phyloP scores from a whole-genome alignment of 2,113 vertebrate species.

The Nothobranchius kuhntae region DNA sequence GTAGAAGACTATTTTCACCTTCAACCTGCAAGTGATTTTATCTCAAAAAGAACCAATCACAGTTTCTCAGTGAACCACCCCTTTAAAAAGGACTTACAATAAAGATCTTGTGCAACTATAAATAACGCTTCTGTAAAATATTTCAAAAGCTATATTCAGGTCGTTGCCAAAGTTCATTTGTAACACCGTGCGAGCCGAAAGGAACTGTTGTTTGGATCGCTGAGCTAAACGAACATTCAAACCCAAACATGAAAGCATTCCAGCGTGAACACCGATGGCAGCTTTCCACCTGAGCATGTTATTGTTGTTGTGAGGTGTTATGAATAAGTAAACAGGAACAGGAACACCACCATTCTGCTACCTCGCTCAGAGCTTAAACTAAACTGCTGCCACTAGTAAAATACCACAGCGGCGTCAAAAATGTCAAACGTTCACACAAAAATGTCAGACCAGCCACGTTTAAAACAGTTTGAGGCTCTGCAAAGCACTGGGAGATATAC shows the following conservation, averaged over 20 bases:
- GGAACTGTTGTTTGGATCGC: slow-evolving; percentile 31
- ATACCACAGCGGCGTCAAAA: slow-evolving; percentile 3
- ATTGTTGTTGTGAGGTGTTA: slow-evolving; percentile 11
- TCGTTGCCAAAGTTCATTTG: slow-evolving; percentile 30
- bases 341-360: slow-evolving; percentile 7
- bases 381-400: background rate
- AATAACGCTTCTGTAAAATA: slow-evolving; percentile 35
- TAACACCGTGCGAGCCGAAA: slow-evolving; percentile 22
- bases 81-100: too few species aligned
- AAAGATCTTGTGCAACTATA: slow-evolving; percentile 24
- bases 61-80: too few species aligned
- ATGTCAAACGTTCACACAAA: background rate
- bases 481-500: too few species aligned
- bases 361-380: background rate
- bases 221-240: slow-evolving; percentile 22
- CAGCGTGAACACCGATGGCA: slow-evolving; percentile 9
- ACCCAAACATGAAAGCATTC: slow-evolving; percentile 37
- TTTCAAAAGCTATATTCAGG: slow-evolving; percentile 35
- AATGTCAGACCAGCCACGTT: background rate
- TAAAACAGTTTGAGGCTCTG: background rate
- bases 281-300: slow-evolving; percentile 25
- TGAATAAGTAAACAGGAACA: slow-evolving; percentile 37
- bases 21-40: too few species aligned
- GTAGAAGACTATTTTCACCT: too few species aligned
- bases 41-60: too few species aligned